Conservation (phyloP, 2,113 vertebrate genomes). For the Peromyscus maniculatus region DNA sequence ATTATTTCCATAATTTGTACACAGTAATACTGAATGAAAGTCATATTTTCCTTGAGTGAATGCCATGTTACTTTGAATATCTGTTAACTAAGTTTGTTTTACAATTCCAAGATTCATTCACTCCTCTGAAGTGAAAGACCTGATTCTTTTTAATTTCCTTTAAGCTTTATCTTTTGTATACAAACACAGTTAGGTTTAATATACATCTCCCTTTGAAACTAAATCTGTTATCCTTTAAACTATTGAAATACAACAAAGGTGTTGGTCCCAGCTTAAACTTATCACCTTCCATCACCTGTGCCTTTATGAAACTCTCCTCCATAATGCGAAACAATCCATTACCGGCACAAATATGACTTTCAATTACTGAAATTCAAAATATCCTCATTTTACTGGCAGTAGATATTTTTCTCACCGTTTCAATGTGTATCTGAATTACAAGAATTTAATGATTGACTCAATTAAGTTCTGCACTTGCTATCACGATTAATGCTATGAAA, state of each 20-base stretch:
- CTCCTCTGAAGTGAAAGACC: background rate
- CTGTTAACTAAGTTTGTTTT: background rate
- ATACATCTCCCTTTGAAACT: background rate
- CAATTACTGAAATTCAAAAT: background rate
- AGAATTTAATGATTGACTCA: conserved; percentile 39
- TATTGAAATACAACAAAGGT: background rate
- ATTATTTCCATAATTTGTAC: background rate
- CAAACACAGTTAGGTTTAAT: background rate
- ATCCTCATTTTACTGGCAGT: conserved; percentile 37
- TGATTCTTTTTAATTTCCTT: background rate
- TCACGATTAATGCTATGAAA: conserved; percentile 6
- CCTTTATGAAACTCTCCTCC: background rate
- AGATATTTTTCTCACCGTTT: background rate
- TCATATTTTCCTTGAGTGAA: background rate
- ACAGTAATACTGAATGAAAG: background rate
- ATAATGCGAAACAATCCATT: background rate
- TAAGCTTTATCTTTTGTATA: background rate
- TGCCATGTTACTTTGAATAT: background rate
- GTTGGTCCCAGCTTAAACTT: background rate
- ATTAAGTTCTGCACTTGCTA: background rate
- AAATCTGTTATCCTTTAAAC: background rate
- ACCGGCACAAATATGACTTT: background rate
- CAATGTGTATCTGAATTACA: background rate
- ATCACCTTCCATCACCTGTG: background rate
- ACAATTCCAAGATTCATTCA: background rate